Evolutionary conservation across 2,113 vertebrate species (phyloP).

Genomic region (Cyanoderma ruficeps): DNA sequence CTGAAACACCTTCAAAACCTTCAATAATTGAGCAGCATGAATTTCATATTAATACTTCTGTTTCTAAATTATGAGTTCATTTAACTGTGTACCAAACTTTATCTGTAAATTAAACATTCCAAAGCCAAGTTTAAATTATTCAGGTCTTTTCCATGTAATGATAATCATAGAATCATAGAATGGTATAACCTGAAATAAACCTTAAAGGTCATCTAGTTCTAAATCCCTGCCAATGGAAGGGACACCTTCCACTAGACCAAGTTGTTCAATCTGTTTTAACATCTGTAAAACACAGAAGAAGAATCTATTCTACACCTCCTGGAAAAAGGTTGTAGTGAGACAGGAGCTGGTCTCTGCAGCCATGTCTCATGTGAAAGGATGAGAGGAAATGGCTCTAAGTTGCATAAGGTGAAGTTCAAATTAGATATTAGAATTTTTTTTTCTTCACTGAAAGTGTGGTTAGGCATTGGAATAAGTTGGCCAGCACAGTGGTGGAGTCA

Average conservation of each 20-base stretch:
- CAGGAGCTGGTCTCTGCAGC: neutral
- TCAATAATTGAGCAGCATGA: neutral
- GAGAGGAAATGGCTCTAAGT: neutral
- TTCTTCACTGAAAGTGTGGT: neutral
- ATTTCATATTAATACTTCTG: neutral
- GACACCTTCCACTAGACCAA: neutral
- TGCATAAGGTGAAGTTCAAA: neutral
- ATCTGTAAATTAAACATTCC: neutral
- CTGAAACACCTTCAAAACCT: neutral
- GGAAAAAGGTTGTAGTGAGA: neutral
- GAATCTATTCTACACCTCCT: neutral
- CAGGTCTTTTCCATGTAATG: rapidly evolving
- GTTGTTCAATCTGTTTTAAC: neutral
- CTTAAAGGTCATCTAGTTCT: neutral
- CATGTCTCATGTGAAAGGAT: neutral
- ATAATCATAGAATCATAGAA: neutral
- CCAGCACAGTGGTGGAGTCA: neutral
- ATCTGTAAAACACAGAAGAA: neutral
- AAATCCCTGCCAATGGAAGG: neutral
- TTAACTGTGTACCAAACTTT: neutral
- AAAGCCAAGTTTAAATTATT: neutral
- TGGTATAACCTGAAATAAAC: neutral
- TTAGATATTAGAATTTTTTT: neutral
- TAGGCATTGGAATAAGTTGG: neutral
- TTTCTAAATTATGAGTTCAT: neutral